phyloP scores from a whole-genome alignment of 2,797 vertebrate species.

The Antrozous pallidus region DNA sequence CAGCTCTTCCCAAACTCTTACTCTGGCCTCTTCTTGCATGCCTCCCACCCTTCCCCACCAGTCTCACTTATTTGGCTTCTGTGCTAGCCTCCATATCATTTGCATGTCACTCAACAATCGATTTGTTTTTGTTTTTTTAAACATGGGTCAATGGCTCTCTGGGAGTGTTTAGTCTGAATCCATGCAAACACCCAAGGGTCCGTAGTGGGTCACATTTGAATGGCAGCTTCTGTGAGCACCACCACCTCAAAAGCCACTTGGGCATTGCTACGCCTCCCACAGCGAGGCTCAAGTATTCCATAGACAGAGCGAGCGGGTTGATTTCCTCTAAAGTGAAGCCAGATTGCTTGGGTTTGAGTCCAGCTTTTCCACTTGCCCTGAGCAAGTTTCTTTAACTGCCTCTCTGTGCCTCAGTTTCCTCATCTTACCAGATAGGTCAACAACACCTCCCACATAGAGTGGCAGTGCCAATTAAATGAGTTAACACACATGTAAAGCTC shows the following conservation, averaged over 20 bases:
- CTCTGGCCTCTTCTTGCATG: background rate
- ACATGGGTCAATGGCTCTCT: background rate
- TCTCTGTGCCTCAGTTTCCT: background rate
- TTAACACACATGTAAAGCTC: background rate
- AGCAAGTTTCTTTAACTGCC: conserved; percentile 1
- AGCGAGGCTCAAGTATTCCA: background rate
- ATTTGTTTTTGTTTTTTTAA: background rate
- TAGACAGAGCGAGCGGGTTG: background rate
- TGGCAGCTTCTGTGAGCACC: background rate
- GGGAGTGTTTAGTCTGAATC: conserved; percentile 15
- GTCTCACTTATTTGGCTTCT: background rate
- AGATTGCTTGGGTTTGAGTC: conserved; percentile 14
- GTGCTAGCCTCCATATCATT: background rate
- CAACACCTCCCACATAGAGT: background rate
- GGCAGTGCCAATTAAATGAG: background rate
- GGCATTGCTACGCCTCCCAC: background rate
- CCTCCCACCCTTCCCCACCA: background rate
- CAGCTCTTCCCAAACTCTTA: background rate
- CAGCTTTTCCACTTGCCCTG: background rate
- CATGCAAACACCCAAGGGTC: background rate
- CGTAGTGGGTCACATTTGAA: background rate
- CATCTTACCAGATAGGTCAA: background rate
- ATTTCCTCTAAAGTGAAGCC: background rate
- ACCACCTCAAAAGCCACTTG: background rate
- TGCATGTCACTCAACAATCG: background rate